Evolutionary conservation across 2,888 invertebrate genomes (phyloP).

Genomic region (Noctua pronuba): DNA sequence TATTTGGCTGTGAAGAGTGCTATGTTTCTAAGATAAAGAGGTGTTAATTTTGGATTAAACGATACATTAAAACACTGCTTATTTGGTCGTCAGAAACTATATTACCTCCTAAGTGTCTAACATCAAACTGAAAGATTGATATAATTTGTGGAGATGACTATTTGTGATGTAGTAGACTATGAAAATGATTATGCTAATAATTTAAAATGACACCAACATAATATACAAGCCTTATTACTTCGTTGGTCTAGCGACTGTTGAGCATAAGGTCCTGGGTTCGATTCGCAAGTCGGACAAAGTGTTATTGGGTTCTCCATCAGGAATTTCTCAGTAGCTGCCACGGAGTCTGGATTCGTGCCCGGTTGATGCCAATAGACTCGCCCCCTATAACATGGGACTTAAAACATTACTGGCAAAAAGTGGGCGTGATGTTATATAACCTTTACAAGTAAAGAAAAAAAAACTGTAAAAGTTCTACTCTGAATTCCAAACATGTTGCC

Average conservation of each 20-base stretch:
- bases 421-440: not conserved
- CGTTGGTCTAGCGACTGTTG: not conserved
- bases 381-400: too few relatives aligned
- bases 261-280: not conserved
- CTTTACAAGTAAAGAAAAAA: conserved; percentile 3
- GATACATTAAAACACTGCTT: too few relatives aligned
- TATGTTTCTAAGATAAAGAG: not conserved
- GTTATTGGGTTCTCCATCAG: not conserved
- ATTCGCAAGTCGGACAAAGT: not conserved
- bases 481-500: conserved; percentile 25
- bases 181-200: not conserved
- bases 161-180: too few relatives aligned
- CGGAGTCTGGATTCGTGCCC: not conserved
- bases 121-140: too few relatives aligned
- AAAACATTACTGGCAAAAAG: too few relatives aligned
- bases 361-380: not conserved
- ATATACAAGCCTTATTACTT: not conserved
- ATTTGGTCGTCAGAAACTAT: too few relatives aligned
- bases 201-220: not conserved
- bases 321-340: not conserved
- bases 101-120: too few relatives aligned
- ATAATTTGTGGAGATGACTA: too few relatives aligned
- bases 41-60: too few relatives aligned
- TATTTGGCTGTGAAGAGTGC: not conserved
- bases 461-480: conserved; percentile 12